These are phyloP conservation scores for Aplysina aerophoba DNA, from an alignment of 37 sponge, comb jelly and placozoan genomes.

Conservation along the genomic window DNA sequence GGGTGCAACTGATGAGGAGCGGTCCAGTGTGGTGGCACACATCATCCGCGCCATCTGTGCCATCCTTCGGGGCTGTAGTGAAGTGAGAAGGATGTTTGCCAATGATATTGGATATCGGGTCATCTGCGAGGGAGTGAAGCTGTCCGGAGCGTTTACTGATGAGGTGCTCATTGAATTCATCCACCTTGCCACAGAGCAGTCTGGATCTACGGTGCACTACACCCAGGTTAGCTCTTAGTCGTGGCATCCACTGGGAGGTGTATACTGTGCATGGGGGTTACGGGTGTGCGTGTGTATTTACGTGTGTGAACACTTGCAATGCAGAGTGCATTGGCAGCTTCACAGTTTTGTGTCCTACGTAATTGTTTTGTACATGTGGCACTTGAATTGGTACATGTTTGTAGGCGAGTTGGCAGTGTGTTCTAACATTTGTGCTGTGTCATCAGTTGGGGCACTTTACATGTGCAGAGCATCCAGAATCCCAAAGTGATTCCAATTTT, in stretches of 20 bases:
- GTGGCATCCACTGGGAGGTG: too few relatives aligned
- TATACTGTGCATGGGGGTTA: too few relatives aligned
- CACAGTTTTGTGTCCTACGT: too few relatives aligned
- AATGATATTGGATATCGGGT: background rate
- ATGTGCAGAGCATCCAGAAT: constrained; percentile 25
- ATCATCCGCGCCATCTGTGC: background rate
- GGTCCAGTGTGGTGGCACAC: background rate
- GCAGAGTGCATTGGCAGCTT: too few relatives aligned
- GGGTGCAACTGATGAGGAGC: background rate
- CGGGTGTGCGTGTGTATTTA: too few relatives aligned
- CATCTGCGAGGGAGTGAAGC: constrained; percentile 21
- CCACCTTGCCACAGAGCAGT: constrained; percentile 2
- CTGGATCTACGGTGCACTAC: background rate
- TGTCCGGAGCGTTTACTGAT: background rate
- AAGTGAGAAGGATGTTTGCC: constrained; percentile 1
- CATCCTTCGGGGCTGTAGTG: background rate
- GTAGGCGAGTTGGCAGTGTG: too few relatives aligned
- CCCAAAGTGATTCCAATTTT: constrained; percentile 35
- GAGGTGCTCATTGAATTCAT: constrained; percentile 8
- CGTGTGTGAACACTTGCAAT: too few relatives aligned
- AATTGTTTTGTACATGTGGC: too few relatives aligned
- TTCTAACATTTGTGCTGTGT: background rate
- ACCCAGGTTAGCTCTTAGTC: too few relatives aligned
- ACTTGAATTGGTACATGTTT: too few relatives aligned
- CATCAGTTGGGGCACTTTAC: too few relatives aligned